Percentiles rank a stretch among this genome's conserved stretches.
phyloP scores from a whole-genome alignment of 1,140 invertebrate genomes.

The Himalopsyche phryganea region DNA sequence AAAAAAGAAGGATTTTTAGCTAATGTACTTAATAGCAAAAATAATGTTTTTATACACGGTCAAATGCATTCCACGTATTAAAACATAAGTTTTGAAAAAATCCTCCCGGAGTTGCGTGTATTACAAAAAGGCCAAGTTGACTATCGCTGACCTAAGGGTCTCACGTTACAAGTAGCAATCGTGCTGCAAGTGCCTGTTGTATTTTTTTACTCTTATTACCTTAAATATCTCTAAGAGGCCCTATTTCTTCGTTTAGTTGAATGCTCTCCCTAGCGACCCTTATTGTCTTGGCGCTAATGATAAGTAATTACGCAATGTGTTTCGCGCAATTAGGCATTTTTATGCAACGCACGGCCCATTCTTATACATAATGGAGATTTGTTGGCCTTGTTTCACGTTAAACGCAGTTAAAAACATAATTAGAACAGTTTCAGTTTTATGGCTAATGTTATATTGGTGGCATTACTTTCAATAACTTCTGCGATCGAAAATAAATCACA shows the following conservation, averaged over 20 bases:
- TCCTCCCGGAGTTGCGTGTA: too few relatives aligned
- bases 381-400: conserved; percentile 26
- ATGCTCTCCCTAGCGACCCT: conserved; percentile 11
- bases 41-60: too few relatives aligned
- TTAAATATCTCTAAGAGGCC: conserved; percentile 13
- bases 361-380: conserved; percentile 32
- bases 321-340: conserved; percentile 33
- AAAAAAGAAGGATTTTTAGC: too few relatives aligned
- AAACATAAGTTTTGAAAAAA: too few relatives aligned
- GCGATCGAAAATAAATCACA: too few relatives aligned
- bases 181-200: conserved; percentile 4
- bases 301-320: conserved; percentile 34
- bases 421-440: conserved; percentile 4
- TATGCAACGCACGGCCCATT: conserved; percentile 30
- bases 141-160: too few relatives aligned
- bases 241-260: conserved; percentile 28
- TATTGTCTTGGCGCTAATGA: conserved; percentile 28
- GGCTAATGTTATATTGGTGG: too few relatives aligned
- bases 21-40: too few relatives aligned
- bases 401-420: conserved; percentile 25
- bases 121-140: too few relatives aligned
- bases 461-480: too few relatives aligned
- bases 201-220: conserved; percentile 19
- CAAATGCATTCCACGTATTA: too few relatives aligned
- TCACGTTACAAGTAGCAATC: conserved; percentile 10